A percentile compares a stretch with the other conserved stretches of the same genome.
These are phyloP conservation scores for Archips xylosteana DNA, from an alignment of 2,888 invertebrate genomes.

Conservation along the genomic window DNA sequence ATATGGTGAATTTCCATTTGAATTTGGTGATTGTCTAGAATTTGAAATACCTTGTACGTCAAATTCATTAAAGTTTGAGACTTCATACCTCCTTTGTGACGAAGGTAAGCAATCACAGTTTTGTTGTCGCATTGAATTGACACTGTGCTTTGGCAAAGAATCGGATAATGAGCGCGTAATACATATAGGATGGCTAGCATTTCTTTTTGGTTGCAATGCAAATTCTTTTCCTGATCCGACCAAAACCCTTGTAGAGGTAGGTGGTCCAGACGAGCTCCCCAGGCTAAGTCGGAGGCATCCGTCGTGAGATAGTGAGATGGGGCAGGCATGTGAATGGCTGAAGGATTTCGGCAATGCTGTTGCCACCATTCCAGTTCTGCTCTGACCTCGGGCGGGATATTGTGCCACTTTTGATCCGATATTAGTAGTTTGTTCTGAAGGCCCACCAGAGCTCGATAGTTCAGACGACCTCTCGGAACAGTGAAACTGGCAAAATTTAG, in stretches of 20 bases:
- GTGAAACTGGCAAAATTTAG: slow-evolving; percentile 3
- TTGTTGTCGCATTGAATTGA: slow-evolving; percentile 16
- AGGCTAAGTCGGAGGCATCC: slow-evolving; percentile 11
- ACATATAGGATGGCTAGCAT: neutral
- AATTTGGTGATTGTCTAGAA: slow-evolving; percentile 35
- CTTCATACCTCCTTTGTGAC: slow-evolving; percentile 10
- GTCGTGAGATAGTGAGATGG: slow-evolving; percentile 5
- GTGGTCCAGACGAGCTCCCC: slow-evolving; percentile 8
- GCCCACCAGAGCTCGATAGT: neutral
- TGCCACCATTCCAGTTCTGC: neutral
- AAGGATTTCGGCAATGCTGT: neutral
- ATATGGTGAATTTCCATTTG: slow-evolving; percentile 19
- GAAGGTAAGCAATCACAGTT: slow-evolving; percentile 3
- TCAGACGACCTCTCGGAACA: neutral
- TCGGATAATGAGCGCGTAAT: neutral
- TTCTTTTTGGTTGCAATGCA: slow-evolving; percentile 18
- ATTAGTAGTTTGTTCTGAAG: neutral
- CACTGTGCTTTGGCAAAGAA: neutral
- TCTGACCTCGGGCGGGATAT: neutral
- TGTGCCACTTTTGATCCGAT: neutral
- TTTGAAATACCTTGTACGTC: neutral
- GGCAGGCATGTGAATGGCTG: neutral
- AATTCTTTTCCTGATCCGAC: neutral
- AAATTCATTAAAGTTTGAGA: neutral
- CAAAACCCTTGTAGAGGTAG: slow-evolving; percentile 3